Percentiles rank a stretch among this genome's conserved stretches.
Conservation (phyloP, 1,140 invertebrate genomes). For the Achatina immaculata region DNA sequence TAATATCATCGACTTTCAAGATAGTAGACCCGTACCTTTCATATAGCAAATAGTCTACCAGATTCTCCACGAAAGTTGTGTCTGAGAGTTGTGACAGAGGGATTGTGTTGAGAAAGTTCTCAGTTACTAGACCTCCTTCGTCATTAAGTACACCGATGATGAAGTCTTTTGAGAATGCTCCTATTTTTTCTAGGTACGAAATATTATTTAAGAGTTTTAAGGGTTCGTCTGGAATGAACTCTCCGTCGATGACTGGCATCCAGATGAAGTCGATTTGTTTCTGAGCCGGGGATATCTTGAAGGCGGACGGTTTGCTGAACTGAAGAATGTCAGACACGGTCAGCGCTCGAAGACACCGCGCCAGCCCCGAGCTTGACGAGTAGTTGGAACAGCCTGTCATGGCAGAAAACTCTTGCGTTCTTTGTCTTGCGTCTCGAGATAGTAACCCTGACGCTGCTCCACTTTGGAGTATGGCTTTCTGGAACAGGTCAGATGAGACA, state of each 20-base stretch:
- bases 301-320: not conserved
- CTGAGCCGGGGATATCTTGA: not conserved
- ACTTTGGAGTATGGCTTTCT: constrained; percentile 52
- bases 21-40: not conserved
- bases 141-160: constrained; percentile 18
- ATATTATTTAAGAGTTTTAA: not conserved
- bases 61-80: not conserved
- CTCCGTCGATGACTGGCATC: constrained; percentile 20
- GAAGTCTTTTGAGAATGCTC: constrained; percentile 20
- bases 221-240: constrained; percentile 23
- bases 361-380: not conserved
- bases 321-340: not conserved
- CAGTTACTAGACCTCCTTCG: constrained; percentile 5
- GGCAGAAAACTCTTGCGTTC: not conserved
- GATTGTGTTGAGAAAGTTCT: constrained; percentile 20
- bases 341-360: not conserved
- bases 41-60: constrained; percentile 5
- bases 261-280: constrained; percentile 27
- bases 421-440: not conserved
- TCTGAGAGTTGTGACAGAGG: not conserved
- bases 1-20: not conserved
- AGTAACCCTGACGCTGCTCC: constrained; percentile 23
- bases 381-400: not conserved
- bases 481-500: constrained; percentile 62
- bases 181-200: not conserved